Base-by-base conservation (phyloP, 2,888 invertebrate genomes). In the Eugnorisma glareosa region DNA sequence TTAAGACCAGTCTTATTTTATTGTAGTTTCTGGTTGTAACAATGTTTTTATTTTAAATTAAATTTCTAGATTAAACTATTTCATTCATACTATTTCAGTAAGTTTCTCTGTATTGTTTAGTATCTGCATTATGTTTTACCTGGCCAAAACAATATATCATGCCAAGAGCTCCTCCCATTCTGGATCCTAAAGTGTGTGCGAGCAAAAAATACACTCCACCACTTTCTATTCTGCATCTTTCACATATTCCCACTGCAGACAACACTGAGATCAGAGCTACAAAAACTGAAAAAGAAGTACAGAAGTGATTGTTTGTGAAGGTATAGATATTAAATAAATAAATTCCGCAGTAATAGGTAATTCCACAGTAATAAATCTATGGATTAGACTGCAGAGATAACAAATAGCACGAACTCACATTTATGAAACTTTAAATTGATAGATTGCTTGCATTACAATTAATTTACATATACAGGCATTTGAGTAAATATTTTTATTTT, bases 161-260 rank as follows among this genome's bases (percentile, higher is more conserved):
- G 63, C 99, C 99, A 66, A 99, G 97, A 43, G 99, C 98, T 63
- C 99, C 99, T 21, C 99, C 99, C 93, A 99, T 98, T 92, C 99
- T 97, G 11, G 99, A 99, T 59, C 99, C 99, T 43, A 99, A 96
- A 7, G 99, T 99, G 92, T 99, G 99, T 0, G 99, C 98, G 57
- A 99, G 96, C 79, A 99, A 97, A 95, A 99, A 99, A 95, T 99
- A 99, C 43, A 99, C 99, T 69, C 99, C 99, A n/a, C 99, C 99
- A 95, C 99, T 99, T 96, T 99, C 99, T 91, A 99, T 98, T 82
- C 98, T 97, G 96, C 99, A 99, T 93, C 99, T 96, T 94, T 99
- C 99, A 97, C 99, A 99, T 89, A 99, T 99, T 67, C 99, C 99
- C 79, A 99, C 99, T 37, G 99, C 99, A 87, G 99, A 99, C 73